phyloP scores from a whole-genome alignment of 2,797 vertebrate genomes.

The Sebastes trivittatus region DNA sequence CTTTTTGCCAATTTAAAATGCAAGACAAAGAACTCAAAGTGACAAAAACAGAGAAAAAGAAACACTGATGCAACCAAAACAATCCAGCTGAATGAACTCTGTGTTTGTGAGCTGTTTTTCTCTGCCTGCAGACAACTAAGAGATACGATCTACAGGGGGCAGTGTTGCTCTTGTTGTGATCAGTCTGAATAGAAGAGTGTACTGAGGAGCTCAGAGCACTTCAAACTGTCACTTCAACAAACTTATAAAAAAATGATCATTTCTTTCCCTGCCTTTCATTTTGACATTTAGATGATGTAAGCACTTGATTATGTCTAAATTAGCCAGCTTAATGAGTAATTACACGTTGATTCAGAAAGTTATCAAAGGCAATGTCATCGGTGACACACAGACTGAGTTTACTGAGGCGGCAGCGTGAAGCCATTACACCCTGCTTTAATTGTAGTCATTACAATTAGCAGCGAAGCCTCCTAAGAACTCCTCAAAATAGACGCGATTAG shows the following conservation, averaged over 20 bases:
- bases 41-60: not conserved
- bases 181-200: not conserved
- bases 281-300: constrained; percentile 16
- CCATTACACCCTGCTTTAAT: constrained; percentile 19
- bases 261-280: constrained; percentile 21
- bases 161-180: constrained; percentile 42
- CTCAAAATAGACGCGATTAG: constrained; percentile 1
- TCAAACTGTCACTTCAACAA: not conserved
- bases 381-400: constrained; percentile 24
- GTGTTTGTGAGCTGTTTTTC: not conserved
- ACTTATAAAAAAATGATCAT: not conserved
- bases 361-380: constrained; percentile 38
- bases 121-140: not conserved
- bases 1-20: not conserved
- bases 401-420: not conserved
- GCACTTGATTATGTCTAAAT: constrained; percentile 35
- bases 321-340: constrained; percentile 46
- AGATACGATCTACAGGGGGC: constrained; percentile 52
- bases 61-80: constrained; percentile 1
- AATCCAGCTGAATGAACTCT: not conserved
- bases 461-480: not conserved
- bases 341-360: constrained; percentile 28
- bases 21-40: not conserved
- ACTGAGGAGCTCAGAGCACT: not conserved
- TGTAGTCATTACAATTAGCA: constrained; percentile 41